These are phyloP conservation scores for Psylliodes chrysocephalus DNA, from an alignment of 2,888 invertebrate genomes.

Conservation along the genomic window DNA sequence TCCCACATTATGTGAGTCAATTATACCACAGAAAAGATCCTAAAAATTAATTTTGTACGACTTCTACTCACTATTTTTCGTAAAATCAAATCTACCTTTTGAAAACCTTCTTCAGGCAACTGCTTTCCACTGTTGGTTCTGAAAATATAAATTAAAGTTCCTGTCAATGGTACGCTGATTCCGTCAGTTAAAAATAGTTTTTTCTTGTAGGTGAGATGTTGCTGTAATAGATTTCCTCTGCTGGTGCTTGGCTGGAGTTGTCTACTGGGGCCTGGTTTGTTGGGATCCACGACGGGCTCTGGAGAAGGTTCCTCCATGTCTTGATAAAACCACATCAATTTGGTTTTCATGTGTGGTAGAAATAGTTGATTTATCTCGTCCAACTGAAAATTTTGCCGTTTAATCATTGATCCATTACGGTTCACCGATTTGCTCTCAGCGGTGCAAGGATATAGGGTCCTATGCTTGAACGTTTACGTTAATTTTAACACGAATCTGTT, in stretches of 20 bases:
- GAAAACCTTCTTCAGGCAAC: conserved; percentile 92
- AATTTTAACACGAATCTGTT: no score
- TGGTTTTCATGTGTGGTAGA: conserved; percentile 84
- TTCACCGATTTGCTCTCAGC: no score
- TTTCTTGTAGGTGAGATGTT: conserved; percentile 69
- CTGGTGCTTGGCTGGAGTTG: conserved; percentile 58
- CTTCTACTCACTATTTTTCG: no score
- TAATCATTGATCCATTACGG: no score
- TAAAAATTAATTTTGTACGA: conserved; percentile 42
- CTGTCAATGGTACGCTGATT: conserved; percentile 82
- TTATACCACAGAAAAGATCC: conserved; percentile 78
- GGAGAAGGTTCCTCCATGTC: conserved; percentile 79
- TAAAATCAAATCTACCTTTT: conserved; percentile 72
- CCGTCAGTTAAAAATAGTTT: conserved; percentile 88
- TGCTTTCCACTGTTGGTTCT: conserved; percentile 85
- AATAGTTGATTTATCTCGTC: conserved; percentile 90
- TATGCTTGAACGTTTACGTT: no score
- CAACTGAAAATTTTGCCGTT: conserved; percentile 73
- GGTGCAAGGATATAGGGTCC: no score
- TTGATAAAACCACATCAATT: conserved; percentile 90
- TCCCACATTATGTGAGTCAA: conserved; percentile 82
- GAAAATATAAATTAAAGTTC: conserved; percentile 87
- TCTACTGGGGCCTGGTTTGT: conserved; percentile 57
- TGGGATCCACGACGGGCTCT: conserved; percentile 53
- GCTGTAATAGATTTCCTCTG: conserved; percentile 58